Evolutionary conservation across 2,113 vertebrate species (phyloP).

Genomic region (Scomber colias): DNA sequence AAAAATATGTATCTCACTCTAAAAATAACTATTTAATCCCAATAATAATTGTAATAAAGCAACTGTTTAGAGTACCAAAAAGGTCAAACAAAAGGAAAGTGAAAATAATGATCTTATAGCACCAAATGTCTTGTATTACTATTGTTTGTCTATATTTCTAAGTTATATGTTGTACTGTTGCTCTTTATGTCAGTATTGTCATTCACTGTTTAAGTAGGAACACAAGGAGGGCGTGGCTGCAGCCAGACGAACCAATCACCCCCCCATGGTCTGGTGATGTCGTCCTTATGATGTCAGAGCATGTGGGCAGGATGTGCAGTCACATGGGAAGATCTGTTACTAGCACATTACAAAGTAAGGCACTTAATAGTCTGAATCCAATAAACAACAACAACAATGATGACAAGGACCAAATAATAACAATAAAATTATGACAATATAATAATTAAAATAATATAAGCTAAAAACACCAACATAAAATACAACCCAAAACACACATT

Average conservation of each 20-base stretch:
- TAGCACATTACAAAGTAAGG: slow-evolving; percentile 80
- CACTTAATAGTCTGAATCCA: slow-evolving; percentile 80
- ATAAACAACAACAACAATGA: slow-evolving; percentile 77
- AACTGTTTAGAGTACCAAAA: slow-evolving; percentile 36
- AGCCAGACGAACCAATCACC: slow-evolving; percentile 62
- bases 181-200: slow-evolving; percentile 51
- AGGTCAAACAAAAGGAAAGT: slow-evolving; percentile 35
- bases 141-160: slow-evolving; percentile 25
- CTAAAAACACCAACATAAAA: slow-evolving; percentile 78
- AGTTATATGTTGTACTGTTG: slow-evolving; percentile 37
- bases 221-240: slow-evolving; percentile 68
- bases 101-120: slow-evolving; percentile 45
- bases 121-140: slow-evolving; percentile 49
- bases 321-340: slow-evolving; percentile 82
- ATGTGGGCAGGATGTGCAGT: slow-evolving; percentile 81
- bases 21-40: slow-evolving; percentile 43
- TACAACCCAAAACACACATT: slow-evolving; percentile 79
- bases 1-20: slow-evolving; percentile 44
- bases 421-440: slow-evolving; percentile 82
- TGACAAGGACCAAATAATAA: slow-evolving; percentile 80
- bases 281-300: slow-evolving; percentile 74
- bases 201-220: slow-evolving; percentile 59
- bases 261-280: slow-evolving; percentile 64
- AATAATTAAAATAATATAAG: slow-evolving; percentile 83
- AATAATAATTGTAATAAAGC: slow-evolving; percentile 27